Base-by-base conservation (phyloP, 2,113 vertebrate species). In the Rhizomys pruinosus region DNA sequence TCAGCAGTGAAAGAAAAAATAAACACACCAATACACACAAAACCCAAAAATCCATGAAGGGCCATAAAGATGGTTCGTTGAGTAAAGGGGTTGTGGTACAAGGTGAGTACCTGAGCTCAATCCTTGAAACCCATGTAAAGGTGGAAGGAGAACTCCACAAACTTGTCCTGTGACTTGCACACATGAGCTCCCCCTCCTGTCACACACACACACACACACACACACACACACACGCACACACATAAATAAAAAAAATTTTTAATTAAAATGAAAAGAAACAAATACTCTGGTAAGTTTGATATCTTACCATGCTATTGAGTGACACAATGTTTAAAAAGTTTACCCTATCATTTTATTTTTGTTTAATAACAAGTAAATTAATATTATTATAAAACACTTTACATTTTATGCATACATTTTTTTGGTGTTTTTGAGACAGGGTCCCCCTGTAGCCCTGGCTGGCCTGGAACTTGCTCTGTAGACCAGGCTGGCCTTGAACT, bases 391-490 rank as follows among this genome's bases (percentile, higher is more conserved):
- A 80, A 91, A 84, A 61, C 22, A 82, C 25, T 55, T 72, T 84
- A 94, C 74, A 87, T 32, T 90, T 93, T 92, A 78, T 89, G 84
- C n/a, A n/a, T n/a, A n/a, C n/a, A n/a, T n/a, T n/a, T n/a, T n/a
- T n/a, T n/a, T n/a, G n/a, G n/a, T n/a, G n/a, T n/a, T n/a, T n/a
- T n/a, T n/a, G n/a, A n/a, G n/a, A n/a, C n/a, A n/a, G n/a, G n/a
- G n/a, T n/a, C n/a, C n/a, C n/a, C n/a, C n/a, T n/a, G n/a, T n/a
- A n/a, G n/a, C n/a, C n/a, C n/a, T n/a, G n/a, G n/a, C n/a, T n/a
- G n/a, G n/a, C n/a, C n/a, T n/a, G n/a, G n/a, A n/a, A n/a, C n/a
- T n/a, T n/a, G n/a, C n/a, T n/a, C n/a, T n/a, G n/a, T n/a, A n/a
- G n/a, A n/a, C n/a, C n/a, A n/a, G n/a, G n/a, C n/a, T n/a, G n/a